Evolutionary conservation across 2,888 invertebrate species (phyloP), one percentile per base, ranked within the genome.

Genomic region (Nomada fabriciana): DNA sequence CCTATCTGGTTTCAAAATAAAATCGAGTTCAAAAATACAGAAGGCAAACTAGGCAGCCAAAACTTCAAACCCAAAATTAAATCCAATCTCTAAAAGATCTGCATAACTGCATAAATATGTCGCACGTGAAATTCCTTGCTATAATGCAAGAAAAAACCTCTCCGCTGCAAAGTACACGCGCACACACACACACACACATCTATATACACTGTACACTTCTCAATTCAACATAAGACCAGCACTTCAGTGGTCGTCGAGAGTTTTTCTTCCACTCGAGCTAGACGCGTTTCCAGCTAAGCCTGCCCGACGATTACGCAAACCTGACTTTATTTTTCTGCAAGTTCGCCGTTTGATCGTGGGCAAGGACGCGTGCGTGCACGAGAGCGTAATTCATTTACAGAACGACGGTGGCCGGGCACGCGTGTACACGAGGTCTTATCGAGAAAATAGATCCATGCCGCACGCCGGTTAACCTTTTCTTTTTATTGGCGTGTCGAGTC

Each of bases 261-360:
- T 65, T 55, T 55, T 18, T 36, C 36, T 42, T 61, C 36, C 57
- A 50, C 15, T 68, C 36, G 50, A 23, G 11, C 10, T 1, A 2
- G 7, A 36, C 36, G 69, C 25, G n/a, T 18, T 23, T 15, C 60
- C 36, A 43, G 2, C 25, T 10, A 23, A 53, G 4, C 55, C 3
- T n/a, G 10, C 18, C 11, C 9, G n/a, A 25, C 64, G 59, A 60
- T 81, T 74, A 74, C 74, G 75, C 65, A 70, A 75, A 55, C 55
- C 15, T 2, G 23, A 55, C 60, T 47, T 61, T 36, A 70, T 73
- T 77, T 68, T 67, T 53, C 61, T 52, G 10, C 70, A 74, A 77
- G 77, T 83, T 83, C 73, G 70, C 70, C 61, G 76, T 75, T 70
- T 73, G 82, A 74, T 82, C 76, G 73, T 20, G 70, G 55, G 36